These are phyloP conservation scores for Cydia fagiglandana DNA, from an alignment of 1,140 invertebrate genomes.

Conservation along the genomic window DNA sequence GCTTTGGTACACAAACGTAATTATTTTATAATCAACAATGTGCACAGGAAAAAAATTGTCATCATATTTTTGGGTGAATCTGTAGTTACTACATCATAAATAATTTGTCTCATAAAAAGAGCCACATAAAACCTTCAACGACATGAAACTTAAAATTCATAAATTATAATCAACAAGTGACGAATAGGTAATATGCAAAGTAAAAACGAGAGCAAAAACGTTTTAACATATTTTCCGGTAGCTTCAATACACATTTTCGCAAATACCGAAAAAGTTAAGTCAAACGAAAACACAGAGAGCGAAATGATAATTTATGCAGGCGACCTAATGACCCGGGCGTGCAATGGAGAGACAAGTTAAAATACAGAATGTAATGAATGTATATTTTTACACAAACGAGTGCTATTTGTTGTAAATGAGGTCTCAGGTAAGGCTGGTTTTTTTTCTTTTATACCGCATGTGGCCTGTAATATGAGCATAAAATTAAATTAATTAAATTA, in stretches of 20 bases:
- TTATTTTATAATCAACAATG: too few relatives aligned
- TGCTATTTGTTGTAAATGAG: too few relatives aligned
- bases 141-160: slow-evolving; percentile 1
- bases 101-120: neutral
- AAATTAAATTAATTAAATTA: too few relatives aligned
- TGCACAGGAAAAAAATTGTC: too few relatives aligned
- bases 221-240: neutral
- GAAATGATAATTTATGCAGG: slow-evolving; percentile 29
- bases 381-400: neutral
- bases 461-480: too few relatives aligned
- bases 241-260: slow-evolving; percentile 20
- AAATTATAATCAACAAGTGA: slow-evolving; percentile 1
- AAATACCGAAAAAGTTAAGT: slow-evolving; percentile 26
- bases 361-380: neutral
- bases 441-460: too few relatives aligned
- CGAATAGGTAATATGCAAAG: neutral
- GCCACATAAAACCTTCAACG: neutral
- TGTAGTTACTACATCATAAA: neutral
- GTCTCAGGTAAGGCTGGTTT: too few relatives aligned
- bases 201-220: neutral
- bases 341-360: neutral
- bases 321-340: slow-evolving; percentile 32
- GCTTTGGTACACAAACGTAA: too few relatives aligned
- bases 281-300: slow-evolving; percentile 12
- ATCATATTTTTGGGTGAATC: too few relatives aligned